Base-by-base conservation (phyloP, 2,797 vertebrate genomes). In the Poecile montanus region DNA sequence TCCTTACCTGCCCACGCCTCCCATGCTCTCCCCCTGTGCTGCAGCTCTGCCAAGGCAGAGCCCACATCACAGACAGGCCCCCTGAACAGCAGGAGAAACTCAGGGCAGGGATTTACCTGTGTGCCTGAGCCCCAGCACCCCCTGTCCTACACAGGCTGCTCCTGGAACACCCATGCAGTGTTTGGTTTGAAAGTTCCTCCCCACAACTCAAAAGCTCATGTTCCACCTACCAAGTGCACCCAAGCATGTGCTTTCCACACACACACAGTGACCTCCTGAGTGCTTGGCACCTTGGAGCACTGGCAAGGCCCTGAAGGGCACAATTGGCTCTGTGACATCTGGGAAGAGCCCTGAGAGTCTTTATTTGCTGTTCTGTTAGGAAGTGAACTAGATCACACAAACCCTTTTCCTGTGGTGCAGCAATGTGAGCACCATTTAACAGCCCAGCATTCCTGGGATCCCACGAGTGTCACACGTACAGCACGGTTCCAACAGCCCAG, bases 11-110 rank as follows among this genome's bases (percentile, higher is more conserved):
- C 61, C 70, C 47, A 34, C 62, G 25, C 15, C 8, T 4, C 44
- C 13, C n/a, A 0, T 1, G 15, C 47, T 30, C 72, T 23, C 13
- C 19, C 19, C 71, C n/a, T 0, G 3, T 0, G 0, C 56, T 29
- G 36, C 80, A 47, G 20, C 68, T n/a, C 7, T 19, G 61, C 40
- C 62, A n/a, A 4, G 26, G 27, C 88, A 63, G n/a, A 54, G 45
- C 47, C 40, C 62, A 17, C 13, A 0, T 8, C 27, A n/a, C 0
- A 1, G 62, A 47, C 30, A 40, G 13, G 13, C 23, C 48, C 34
- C 60, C 50, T 16, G 9, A 38, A 14, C 8, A 25, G 42, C 32
- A 56, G 57, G 15, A 13, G 7, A 7, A 40, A 1, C 54, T 10
- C 8, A 0, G 11, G 62, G 38, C 62, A 68, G 58, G 45, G 50